A percentile compares a stretch with the other conserved stretches of the same genome.
These are phyloP conservation scores for Zapornia atra DNA, from an alignment of 2,113 vertebrate species.

Conservation along the genomic window DNA sequence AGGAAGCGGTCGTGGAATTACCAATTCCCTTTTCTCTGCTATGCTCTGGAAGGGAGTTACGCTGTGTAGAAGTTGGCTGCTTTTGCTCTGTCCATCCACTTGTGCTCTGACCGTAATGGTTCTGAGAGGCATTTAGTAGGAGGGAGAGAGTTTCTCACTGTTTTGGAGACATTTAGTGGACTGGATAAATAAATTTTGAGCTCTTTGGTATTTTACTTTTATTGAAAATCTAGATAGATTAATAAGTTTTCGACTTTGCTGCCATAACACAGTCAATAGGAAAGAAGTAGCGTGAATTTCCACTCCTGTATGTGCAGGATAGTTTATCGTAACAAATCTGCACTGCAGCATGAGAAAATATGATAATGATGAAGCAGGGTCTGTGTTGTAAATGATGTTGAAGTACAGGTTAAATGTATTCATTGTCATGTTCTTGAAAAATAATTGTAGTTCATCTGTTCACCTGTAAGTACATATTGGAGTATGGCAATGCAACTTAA, in stretches of 20 bases:
- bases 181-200: neutral
- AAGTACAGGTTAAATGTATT: neutral
- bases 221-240: neutral
- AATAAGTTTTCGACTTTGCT: neutral
- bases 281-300: neutral
- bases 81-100: neutral
- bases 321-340: neutral
- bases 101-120: accelerated
- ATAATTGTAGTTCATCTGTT: neutral
- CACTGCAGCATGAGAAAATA: neutral
- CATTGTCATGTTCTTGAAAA: neutral
- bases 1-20: neutral
- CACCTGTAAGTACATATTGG: neutral
- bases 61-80: neutral
- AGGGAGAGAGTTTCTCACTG: neutral
- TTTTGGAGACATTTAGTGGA: neutral
- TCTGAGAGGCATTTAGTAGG: neutral
- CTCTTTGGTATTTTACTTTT: neutral
- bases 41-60: neutral
- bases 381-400: neutral
- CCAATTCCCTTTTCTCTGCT: neutral
- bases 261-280: neutral
- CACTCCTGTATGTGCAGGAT: neutral
- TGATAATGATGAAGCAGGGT: neutral
- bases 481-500: neutral